Evolutionary conservation across 2,113 vertebrate genomes (phyloP).

Genomic region (Noturus placidus): DNA sequence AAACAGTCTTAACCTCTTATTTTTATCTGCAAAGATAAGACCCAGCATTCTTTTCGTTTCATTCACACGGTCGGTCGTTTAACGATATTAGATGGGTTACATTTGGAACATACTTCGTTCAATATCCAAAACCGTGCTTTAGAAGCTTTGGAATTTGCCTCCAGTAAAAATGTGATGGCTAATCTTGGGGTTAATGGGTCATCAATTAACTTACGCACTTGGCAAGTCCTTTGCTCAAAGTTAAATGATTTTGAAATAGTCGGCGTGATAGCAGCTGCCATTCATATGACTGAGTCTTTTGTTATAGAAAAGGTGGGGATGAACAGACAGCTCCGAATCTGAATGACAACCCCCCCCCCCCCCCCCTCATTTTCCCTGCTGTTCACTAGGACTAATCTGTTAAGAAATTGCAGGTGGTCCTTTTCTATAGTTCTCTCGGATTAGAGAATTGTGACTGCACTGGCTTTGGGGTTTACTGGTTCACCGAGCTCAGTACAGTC

Average conservation of each 20-base stretch:
- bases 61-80: background rate
- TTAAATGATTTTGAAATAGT: conserved; percentile 25
- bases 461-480: conserved; percentile 29
- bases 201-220: conserved; percentile 44
- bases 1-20: background rate
- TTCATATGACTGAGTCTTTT: conserved; percentile 39
- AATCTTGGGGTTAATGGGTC: conserved; percentile 46
- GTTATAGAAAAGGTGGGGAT: conserved; percentile 41
- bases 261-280: conserved; percentile 7
- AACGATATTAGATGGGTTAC: background rate
- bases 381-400: conserved; percentile 44
- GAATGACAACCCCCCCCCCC: background rate
- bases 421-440: conserved; percentile 2
- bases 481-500: conserved; percentile 27
- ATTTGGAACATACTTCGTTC: background rate
- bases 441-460: background rate
- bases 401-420: conserved; percentile 44
- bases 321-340: conserved; percentile 35
- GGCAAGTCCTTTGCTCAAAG: conserved; percentile 39
- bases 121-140: background rate
- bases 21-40: conserved; percentile 35
- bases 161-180: background rate
- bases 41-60: background rate
- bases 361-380: conserved; percentile 19
- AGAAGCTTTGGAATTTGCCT: background rate